Percentiles rank a stretch among this genome's conserved stretches.
phyloP scores from a whole-genome alignment of 2,113 vertebrate species.

The Rattus rattus region DNA sequence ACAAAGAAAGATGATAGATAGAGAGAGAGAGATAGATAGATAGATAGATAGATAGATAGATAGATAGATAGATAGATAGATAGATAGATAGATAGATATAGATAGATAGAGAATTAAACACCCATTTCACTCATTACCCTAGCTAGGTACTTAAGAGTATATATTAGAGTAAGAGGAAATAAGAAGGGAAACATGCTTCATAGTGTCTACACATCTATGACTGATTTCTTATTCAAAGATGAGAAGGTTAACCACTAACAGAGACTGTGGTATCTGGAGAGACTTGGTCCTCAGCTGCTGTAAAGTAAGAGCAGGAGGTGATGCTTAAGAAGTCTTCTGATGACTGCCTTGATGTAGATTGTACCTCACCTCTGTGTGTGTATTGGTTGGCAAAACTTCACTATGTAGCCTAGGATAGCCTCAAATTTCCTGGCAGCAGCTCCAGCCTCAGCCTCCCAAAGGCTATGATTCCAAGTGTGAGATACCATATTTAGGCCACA shows the following conservation, averaged over 20 bases:
- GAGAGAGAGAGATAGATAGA: not conserved
- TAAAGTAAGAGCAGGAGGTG: not conserved
- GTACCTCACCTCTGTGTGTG: no score
- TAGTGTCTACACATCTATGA: not conserved
- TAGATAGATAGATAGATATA: not conserved
- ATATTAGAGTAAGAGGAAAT: not conserved
- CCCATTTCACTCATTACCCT: not conserved
- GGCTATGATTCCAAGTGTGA: not conserved
- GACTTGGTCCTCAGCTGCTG: not conserved
- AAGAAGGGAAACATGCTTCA: not conserved
- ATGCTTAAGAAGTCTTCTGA: not conserved
- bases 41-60: not conserved
- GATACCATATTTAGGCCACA: not conserved
- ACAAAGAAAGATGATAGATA: no score
- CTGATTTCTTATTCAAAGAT: not conserved
- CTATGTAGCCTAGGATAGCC: not conserved
- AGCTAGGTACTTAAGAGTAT: not conserved
- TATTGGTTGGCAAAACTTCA: not conserved
- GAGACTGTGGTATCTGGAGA: not conserved
- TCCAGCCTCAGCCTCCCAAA: not conserved
- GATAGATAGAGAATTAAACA: not conserved
- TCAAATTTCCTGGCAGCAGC: not conserved
- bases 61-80: not conserved
- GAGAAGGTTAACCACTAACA: not conserved
- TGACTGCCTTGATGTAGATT: not conserved